Percentiles rank a stretch among this genome's conserved stretches.
These are phyloP conservation scores for Jacana jacana DNA, from an alignment of 2,113 vertebrate species.

Conservation along the genomic window DNA sequence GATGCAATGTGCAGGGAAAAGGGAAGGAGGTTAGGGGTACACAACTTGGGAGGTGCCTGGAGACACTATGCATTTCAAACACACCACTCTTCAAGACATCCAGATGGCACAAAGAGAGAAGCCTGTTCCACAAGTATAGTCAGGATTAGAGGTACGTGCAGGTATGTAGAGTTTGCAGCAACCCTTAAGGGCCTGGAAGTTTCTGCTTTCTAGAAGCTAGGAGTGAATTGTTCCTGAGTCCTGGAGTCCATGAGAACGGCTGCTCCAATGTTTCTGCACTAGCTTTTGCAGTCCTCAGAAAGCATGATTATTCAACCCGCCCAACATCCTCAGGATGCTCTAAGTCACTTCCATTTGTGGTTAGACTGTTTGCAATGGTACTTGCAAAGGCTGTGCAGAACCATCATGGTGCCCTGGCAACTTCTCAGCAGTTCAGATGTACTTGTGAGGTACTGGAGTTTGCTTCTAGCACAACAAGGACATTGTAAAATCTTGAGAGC, in stretches of 20 bases:
- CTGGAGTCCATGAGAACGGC: background rate
- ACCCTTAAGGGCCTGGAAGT: background rate
- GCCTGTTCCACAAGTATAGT: background rate
- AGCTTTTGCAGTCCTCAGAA: background rate
- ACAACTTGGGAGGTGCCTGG: background rate
- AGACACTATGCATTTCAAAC: background rate
- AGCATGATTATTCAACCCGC: background rate
- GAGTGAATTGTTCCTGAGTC: background rate
- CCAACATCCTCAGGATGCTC: background rate
- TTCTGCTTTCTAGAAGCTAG: background rate
- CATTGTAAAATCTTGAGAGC: background rate
- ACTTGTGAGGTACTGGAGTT: background rate
- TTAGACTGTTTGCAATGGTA: background rate
- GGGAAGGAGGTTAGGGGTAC: background rate
- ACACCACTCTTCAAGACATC: background rate
- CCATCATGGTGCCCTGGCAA: too few relatives aligned
- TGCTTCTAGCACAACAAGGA: background rate
- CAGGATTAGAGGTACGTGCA: background rate
- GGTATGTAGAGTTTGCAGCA: background rate
- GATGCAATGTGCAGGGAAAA: background rate
- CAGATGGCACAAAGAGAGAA: background rate
- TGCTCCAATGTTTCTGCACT: rapidly evolving
- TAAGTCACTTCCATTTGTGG: background rate
- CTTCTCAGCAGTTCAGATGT: background rate
- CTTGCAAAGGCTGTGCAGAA: background rate